Evolutionary conservation across 2,113 vertebrate genomes (phyloP), one percentile per base, ranked within the genome.

Genomic region (Callithrix jacchus): DNA sequence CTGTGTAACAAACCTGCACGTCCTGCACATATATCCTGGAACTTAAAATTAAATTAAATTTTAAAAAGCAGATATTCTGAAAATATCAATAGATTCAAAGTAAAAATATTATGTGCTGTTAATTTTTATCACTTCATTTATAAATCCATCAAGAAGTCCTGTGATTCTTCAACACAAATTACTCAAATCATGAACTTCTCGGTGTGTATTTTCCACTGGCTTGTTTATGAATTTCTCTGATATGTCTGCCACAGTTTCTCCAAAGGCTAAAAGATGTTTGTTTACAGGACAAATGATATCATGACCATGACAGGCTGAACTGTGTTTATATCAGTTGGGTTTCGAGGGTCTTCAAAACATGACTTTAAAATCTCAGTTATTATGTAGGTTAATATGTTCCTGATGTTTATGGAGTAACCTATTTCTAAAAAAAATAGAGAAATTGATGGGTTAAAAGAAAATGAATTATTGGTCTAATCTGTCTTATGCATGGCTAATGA

Each of bases 211-310:
- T 97, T 91, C 74, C 64, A 52, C 71, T 32, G 91, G 16, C 40
- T 95, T 98, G 97, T 98, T 98, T 97, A 96, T 92, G 83, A 17
- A 0, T 81, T 85, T 81, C 87, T 89, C 94, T 86, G 81, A 40
- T 49, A 56, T 35, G 32, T 54, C 77, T 85, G 89, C 92, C 61
- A 11, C 0, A 88, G 89, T 93, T 93, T 73, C 97, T 94, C 93
- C 64, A 83, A 91, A 96, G 61, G 58, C 97, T 87, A 52, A 64
- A 95, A 93, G 71, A 82, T 89, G 93, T 97, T 98, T 89, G 93
- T 97, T 98, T 97, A 94, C 47, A 79, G 79, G 87, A 42, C 90
- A 96, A 89, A 97, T 94, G 96, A 90, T 95, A 97, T 97, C 98
- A 96, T 81, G 0, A 10, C 93, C 95, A 42, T 42, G 94, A 93